Conservation (phyloP, 2,888 invertebrate genomes). For the Silvanus unidentatus region DNA sequence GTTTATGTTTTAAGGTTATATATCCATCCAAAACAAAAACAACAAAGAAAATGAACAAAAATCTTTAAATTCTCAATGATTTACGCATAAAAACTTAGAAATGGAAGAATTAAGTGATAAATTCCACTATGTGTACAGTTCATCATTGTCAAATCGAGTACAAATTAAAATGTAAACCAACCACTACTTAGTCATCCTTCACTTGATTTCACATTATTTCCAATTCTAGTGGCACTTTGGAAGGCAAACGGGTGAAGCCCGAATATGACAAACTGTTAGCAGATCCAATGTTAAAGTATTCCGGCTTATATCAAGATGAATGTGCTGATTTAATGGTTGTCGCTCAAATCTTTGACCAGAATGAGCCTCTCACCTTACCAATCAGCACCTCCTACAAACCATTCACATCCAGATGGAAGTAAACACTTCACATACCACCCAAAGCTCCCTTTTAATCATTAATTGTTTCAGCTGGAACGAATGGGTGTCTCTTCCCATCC, state of each 20-base stretch:
- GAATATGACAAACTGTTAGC: constrained; percentile 81
- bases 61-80: no score
- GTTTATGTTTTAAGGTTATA: no score
- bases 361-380: constrained; percentile 75
- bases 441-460: constrained; percentile 1
- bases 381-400: constrained; percentile 88
- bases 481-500: constrained; percentile 87
- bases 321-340: constrained; percentile 86
- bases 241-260: constrained; percentile 81
- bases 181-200: constrained; percentile 1
- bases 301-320: constrained; percentile 77
- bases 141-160: constrained; percentile 77
- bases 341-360: constrained; percentile 77
- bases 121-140: constrained; percentile 85
- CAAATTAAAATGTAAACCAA: constrained; percentile 80
- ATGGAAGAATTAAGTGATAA: constrained; percentile 75
- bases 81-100: no score
- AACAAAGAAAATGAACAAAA: no score
- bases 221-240: constrained; percentile 75
- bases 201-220: constrained; percentile 9
- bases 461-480: constrained; percentile 82
- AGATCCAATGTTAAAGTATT: constrained; percentile 86
- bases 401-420: constrained; percentile 91
- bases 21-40: no score
- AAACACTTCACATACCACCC: constrained; percentile 43